Conservation (phyloP, 1,140 invertebrate species). For the Orchestia grillus region DNA sequence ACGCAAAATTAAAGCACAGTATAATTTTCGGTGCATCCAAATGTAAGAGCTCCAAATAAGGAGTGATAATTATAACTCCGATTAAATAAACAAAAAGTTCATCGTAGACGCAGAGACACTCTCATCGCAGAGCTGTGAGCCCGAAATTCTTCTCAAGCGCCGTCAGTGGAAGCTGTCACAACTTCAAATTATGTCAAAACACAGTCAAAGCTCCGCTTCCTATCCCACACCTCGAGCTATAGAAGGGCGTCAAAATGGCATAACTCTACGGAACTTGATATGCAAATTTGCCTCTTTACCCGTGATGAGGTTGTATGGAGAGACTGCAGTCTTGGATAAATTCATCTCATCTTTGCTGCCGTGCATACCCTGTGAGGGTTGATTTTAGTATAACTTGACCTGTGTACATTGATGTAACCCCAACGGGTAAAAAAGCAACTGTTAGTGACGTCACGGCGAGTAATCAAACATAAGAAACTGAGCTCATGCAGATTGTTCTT, state of each 20-base stretch:
- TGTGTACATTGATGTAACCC: background rate
- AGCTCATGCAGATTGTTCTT: background rate
- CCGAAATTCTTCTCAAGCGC: background rate
- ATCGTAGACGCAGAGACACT: background rate
- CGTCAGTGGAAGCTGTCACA: background rate
- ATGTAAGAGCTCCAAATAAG: background rate
- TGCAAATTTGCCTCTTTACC: conserved; percentile 52
- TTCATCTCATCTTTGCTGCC: background rate
- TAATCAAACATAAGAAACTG: background rate
- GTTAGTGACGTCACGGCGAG: background rate
- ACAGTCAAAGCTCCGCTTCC: background rate
- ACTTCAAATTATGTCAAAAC: background rate
- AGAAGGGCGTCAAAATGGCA: conserved; percentile 35
- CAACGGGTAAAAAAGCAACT: background rate
- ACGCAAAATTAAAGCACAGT: background rate
- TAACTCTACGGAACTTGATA: conserved; percentile 35
- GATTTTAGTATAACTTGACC: background rate
- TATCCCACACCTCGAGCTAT: background rate
- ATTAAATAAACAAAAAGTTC: background rate
- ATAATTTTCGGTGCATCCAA: too few species aligned
- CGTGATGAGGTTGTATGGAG: conserved; percentile 32
- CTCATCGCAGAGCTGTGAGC: background rate
- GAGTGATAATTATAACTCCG: background rate
- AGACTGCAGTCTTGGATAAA: background rate
- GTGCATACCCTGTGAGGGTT: background rate